Conservation (phyloP, 2,888 invertebrate genomes). For the Lasioglossum oenotherae region DNA sequence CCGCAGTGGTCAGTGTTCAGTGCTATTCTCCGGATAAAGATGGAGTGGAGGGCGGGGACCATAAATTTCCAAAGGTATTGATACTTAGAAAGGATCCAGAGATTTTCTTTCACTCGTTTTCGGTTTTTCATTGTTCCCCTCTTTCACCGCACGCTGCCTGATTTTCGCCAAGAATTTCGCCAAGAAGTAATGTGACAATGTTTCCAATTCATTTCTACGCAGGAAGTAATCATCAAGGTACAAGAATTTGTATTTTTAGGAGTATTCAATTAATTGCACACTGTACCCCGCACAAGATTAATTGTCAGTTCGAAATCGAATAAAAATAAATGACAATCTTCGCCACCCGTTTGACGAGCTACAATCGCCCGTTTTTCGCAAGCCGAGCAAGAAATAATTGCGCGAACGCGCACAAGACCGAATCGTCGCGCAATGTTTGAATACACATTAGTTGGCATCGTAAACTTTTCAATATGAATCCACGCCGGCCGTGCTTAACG, state of each 20-base stretch:
- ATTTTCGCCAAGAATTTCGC: neutral
- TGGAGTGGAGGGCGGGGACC: conserved; percentile 41
- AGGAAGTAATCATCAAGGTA: neutral
- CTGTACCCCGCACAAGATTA: too few relatives aligned
- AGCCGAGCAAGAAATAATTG: neutral
- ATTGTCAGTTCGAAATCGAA: too few relatives aligned
- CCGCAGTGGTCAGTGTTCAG: conserved; percentile 7
- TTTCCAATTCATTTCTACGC: neutral
- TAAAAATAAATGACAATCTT: neutral
- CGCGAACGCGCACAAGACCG: neutral
- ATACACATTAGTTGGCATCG: neutral
- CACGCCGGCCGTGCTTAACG: neutral
- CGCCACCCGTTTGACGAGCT: neutral
- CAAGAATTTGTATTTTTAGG: too few relatives aligned
- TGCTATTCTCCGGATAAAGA: conserved; percentile 4
- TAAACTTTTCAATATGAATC: conserved; percentile 6
- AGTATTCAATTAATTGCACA: too few relatives aligned
- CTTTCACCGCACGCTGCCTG: neutral
- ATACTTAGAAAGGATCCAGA: conserved; percentile 33
- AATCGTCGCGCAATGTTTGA: neutral
- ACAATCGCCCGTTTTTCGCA: neutral
- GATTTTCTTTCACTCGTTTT: conserved; percentile 29
- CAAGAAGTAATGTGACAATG: conserved; percentile 16
- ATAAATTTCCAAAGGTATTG: conserved; percentile 49
- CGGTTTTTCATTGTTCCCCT: conserved; percentile 29